Conservation (phyloP, 2,113 vertebrate genomes). For the Gobius niger region DNA sequence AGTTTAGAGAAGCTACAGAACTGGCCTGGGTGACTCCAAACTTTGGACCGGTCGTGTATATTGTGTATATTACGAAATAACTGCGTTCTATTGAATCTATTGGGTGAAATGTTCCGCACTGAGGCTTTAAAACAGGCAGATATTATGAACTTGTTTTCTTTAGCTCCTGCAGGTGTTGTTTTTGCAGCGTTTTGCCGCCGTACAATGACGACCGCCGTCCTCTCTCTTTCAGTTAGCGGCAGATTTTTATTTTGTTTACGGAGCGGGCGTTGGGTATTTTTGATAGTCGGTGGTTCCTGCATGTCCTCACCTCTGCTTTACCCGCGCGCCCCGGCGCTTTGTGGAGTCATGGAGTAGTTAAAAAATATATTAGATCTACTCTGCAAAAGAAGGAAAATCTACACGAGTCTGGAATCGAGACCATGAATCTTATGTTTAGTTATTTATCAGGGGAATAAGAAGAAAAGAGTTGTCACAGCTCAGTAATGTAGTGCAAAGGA, state of each 20-base stretch:
- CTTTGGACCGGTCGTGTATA: no score
- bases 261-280: conserved; percentile 57
- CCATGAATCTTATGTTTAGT: neutral
- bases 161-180: no score
- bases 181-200: conserved; percentile 32
- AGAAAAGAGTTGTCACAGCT: no score
- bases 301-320: conserved; percentile 62
- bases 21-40: no score
- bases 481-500: no score
- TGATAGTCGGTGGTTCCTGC: conserved; percentile 71
- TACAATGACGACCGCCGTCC: conserved; percentile 52
- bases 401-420: neutral
- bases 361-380: conserved; percentile 2
- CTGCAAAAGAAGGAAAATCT: neutral
- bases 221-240: conserved; percentile 41
- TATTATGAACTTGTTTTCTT: no score
- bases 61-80: no score
- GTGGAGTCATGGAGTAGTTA: conserved; percentile 39
- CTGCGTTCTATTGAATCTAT: no score
- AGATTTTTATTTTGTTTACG: conserved; percentile 56
- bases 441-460: no score
- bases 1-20: no score
- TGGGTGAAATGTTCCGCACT: no score
- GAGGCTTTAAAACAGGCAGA: no score
- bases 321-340: conserved; percentile 36